Percentiles rank a stretch among this genome's conserved stretches.
Conservation (phyloP, 2,113 vertebrate genomes). For the Protomyctophum bolini region DNA sequence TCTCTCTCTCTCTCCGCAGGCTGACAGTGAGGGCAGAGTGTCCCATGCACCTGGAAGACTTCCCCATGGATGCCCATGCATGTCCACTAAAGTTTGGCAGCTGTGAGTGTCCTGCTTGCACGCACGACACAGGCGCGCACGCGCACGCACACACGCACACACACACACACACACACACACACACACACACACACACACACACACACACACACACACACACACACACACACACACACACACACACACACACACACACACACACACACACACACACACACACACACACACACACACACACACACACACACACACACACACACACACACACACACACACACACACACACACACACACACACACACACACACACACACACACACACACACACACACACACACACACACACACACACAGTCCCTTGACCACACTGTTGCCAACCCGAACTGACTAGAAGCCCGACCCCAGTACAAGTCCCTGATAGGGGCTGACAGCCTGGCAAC, state of each 20-base stretch:
- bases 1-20: slow-evolving; percentile 53
- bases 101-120: slow-evolving; percentile 73
- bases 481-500: slow-evolving; percentile 42
- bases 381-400: slow-evolving; percentile 19
- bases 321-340: background rate
- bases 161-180: background rate
- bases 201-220: slow-evolving; percentile 7
- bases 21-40: slow-evolving; percentile 84
- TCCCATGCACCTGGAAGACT: slow-evolving; percentile 85
- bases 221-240: slow-evolving; percentile 1
- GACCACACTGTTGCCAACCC: slow-evolving; percentile 8
- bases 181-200: background rate
- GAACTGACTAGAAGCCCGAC: slow-evolving; percentile 31
- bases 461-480: slow-evolving; percentile 29
- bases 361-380: no score
- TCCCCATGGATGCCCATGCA: slow-evolving; percentile 85
- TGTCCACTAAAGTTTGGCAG: slow-evolving; percentile 85
- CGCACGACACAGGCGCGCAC: background rate
- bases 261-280: slow-evolving; percentile 1
- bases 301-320: background rate
- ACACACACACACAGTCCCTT: slow-evolving; percentile 6
- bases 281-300: slow-evolving; percentile 5
- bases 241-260: background rate
- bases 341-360: background rate
- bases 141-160: background rate